Evolutionary conservation across 2,113 vertebrate genomes (phyloP), one percentile per base, ranked within the genome.

Genomic region (Anser brachyrhynchus): DNA sequence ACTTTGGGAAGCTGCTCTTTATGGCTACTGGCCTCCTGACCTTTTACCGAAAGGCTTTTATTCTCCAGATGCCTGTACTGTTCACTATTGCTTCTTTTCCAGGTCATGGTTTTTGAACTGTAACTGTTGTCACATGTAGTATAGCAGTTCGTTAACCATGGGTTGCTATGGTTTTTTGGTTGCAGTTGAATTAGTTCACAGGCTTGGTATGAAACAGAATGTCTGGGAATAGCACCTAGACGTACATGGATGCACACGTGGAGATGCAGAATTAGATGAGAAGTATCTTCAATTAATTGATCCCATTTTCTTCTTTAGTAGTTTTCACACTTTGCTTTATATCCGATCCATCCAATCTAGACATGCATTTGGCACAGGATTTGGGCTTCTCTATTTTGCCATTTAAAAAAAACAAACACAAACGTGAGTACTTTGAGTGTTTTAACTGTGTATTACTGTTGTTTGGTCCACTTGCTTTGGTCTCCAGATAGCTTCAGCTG

Each of bases 81-180:
- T 44, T 44, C 43, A 17, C 43, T 18, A 6, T 57, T 86, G 80
- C 84, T 87, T 37, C 78, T 95, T 92, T 87, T 80, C 74, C 74
- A 93, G 91, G 80, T 59, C 22, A 10, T 62, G 62, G 65, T 9
- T 82, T 93, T 92, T 90, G 81, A 90, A n/a, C 64, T 79, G 74
- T 84, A 89, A 20, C 3, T 90, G 49, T 5, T 85, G 31, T 73
- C 29, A 54, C 9, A 2, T 23, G 14, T 12, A n/a, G 23, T 37
- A 17, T n/a, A 72, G 72, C 77, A 51, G 43, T 57, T 78, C 14
- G 31, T 44, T 88, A 76, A 51, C 80, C 43, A 15, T 39, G 13
- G 41, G 54, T 26, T 14, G 21, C 72, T 86, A 12, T 0, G 8
- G 21, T 22, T 3, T 88, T 79, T 88, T 91, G 59, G 61, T 87